Base-by-base conservation (phyloP, 2,888 invertebrate genomes). In the Emmelina monodactyla region DNA sequence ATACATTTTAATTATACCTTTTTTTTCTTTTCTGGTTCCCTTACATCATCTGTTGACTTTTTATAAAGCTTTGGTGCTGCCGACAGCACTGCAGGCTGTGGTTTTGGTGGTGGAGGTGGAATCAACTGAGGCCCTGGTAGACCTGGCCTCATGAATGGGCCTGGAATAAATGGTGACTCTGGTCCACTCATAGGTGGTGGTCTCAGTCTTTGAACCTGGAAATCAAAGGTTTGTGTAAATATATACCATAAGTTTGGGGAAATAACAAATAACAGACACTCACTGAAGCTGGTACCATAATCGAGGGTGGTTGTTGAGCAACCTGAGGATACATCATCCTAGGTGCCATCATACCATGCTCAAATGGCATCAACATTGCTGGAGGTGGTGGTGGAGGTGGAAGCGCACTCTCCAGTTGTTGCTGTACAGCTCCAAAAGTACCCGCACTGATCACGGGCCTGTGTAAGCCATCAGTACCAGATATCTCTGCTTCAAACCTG, bases 401-500 rank as follows among this genome's bases (percentile, higher is more conserved):
- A 2, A 62, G 61, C 0, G 79, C 82, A 7, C 85, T 82, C 42
- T 86, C 86, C 34, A 88, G 63, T 46, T 86, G 82, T 49, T 88
- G 87, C 45, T 88, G 88, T 1, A 88, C 86, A 40, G 85, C 86
- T 33, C 82, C 86, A 50, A 87, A 92, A 0, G 89, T 88, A 44
- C 85, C 87, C 1, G 87, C 83, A 0, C 88, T 88, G 29, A 91
- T 89, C 28, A 92, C 86, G 10, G 87, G 83, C 2, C 87, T 78
- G 4, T 78, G 76, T 9, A 82, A 78, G 22, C 78, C 73, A 3
- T 83, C 79, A 22, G 82, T 79, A 10, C 87, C 85, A 0, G 91
- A 88, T 49, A 94, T 92, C 76, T 94, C 94, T 1, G 92, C 92
- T 58, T 94, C 94, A 58, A 94, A 94, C 53, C 93, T 91, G 31